Evolutionary conservation across 2,888 invertebrate genomes (phyloP).

Genomic region (Argyresthia albistria): DNA sequence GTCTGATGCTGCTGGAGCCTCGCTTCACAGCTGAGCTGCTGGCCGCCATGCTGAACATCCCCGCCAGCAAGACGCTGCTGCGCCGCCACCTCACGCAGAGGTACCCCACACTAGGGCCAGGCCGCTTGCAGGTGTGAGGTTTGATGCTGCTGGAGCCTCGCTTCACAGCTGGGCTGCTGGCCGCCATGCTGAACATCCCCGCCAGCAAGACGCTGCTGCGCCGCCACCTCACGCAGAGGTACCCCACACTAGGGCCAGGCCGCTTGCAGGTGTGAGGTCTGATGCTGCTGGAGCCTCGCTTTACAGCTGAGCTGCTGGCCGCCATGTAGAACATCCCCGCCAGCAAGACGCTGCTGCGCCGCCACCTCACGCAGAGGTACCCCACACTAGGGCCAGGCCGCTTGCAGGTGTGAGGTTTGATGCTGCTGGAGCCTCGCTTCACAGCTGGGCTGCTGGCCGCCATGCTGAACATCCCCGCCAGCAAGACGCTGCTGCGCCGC

Average conservation of each 20-base stretch:
- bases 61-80: conserved; percentile 93
- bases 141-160: conserved; percentile 94
- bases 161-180: conserved; percentile 94
- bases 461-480: conserved; percentile 93
- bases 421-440: conserved; percentile 95
- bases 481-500: conserved; percentile 92
- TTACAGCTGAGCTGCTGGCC: conserved; percentile 94
- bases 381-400: no score
- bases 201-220: conserved; percentile 93
- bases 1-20: conserved; percentile 93
- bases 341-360: conserved; percentile 91
- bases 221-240: conserved; percentile 93
- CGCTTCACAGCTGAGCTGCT: conserved; percentile 95
- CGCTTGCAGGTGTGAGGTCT: no score
- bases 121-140: no score
- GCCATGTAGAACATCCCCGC: conserved; percentile 93
- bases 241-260: no score
- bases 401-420: conserved; percentile 88
- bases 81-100: conserved; percentile 95
- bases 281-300: conserved; percentile 94
- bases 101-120: no score
- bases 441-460: conserved; percentile 95
- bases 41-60: conserved; percentile 94
- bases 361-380: conserved; percentile 94
- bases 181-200: conserved; percentile 94